Base-by-base conservation (phyloP, 2,888 invertebrate genomes). In the Dicycla oo region DNA sequence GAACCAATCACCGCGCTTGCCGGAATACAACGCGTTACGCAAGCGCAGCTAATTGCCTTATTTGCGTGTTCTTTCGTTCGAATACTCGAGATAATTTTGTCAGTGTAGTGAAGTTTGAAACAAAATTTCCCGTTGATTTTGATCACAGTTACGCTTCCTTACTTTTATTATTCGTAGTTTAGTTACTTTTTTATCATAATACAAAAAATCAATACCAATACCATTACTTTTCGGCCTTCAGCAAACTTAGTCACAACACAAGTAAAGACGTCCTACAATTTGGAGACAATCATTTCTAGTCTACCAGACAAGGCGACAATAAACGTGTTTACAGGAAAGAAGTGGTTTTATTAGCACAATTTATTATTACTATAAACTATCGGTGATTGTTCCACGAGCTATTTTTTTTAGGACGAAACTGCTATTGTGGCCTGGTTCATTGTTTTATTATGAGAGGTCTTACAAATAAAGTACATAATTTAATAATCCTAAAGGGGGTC, bases 311-410 rank as follows among this genome's bases (percentile, higher is more conserved):
- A 23, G 18, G 58, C 47, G 43, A 70, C 73, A 60, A 78, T 86
- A 86, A 87, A 87, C 82, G 61, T 86, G 87, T 86, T 86, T 83
- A 84, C 83, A 75, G 78, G 73, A 80, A 80, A 80, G 54, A 62
- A 64, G 20, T 45, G 57, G 63, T 49, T 81, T 73, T 79, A 83
- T 84, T 63, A 66, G n/a, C 5, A 65, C 70, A 71, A 80, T 85
- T 85, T 83, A 80, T 83, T 75, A 51, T 78, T 66, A 75, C 73
- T 34, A 70, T 75, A 72, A 75, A 70, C 69, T 73, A 68, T 69
- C 64, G 49, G 64, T 61, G 47, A 69, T 75, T 57, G 60, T 61
- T 40, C 20, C 5, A n/a, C 18, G 20, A 51, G 38, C 4, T 63
- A 63, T 73, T 62, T 62, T 75, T n/a, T 81, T 64, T 57, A 61